Base-by-base conservation (phyloP, 2,113 vertebrate species). In the Phrynocephalus versicolor region DNA sequence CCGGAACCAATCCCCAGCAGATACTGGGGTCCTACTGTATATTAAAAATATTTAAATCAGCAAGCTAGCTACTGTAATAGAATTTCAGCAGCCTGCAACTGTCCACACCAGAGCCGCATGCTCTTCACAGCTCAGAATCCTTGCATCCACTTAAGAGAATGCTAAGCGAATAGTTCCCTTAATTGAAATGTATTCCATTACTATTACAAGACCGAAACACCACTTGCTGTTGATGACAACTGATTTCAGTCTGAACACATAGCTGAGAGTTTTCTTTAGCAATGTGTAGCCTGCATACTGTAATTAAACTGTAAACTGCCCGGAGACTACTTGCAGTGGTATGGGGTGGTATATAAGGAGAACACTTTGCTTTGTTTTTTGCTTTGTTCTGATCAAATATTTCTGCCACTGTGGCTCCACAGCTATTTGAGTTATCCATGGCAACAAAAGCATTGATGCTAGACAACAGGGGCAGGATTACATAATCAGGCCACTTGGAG, bases 401-500 rank as follows among this genome's bases (percentile, higher is more conserved):
- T 80, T 78, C 51, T 72, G 35, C 39, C 1, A 64, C 37, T n/a
- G 27, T 25, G 72, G 35, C 25, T 25, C 57, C 37, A 73, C 70
- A 73, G 35, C 37, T 18, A 83, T 37, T 41, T 41, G 25, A 73
- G 39, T 62, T 83, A 83, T 74, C 70, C 57, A 41, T 58, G 55
- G 33, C n/a, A 83, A 73, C 81, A 83, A 74, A 74, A 58, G 58
- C 81, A 60, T 60, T 73, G 57, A 73, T 62, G 55, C 81, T 33
- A 58, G 15, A 73, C 27, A 83, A 83, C n/a, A 73, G 16, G 35
- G 71, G 55, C 62, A 83, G 69, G 33, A 60, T 92, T 88, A 93
- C 60, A 39, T 86, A 90, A 91, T 85, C 30, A 82, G 79, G 19
- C 84, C 85, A 86, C 89, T 92, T 87, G 58, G 71, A 90, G 81